Evolutionary conservation across 2,113 vertebrate genomes (phyloP).

Genomic region (Hydrochoerus hydrochaeris): DNA sequence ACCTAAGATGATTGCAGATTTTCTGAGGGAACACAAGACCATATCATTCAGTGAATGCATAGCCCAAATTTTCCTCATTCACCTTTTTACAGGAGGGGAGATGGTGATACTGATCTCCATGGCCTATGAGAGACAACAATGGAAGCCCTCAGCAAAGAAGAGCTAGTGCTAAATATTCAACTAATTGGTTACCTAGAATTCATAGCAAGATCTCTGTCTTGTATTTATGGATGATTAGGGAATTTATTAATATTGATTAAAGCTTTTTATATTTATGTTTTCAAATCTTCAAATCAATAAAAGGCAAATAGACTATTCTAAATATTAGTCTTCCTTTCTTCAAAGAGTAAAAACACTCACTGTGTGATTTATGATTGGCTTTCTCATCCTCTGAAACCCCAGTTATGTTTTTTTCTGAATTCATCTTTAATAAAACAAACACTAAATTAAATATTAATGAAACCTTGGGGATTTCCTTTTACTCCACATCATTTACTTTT

Average conservation of each 20-base stretch:
- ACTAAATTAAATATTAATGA: neutral
- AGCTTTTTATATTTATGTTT: neutral
- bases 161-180: neutral
- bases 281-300: neutral
- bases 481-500: neutral
- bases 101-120: constrained; percentile 79
- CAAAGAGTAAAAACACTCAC: neutral
- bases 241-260: neutral
- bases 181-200: neutral
- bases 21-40: constrained; percentile 71
- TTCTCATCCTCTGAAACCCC: neutral
- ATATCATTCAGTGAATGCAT: constrained; percentile 81
- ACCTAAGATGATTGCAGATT: constrained; percentile 81
- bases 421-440: neutral
- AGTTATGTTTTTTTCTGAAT: neutral
- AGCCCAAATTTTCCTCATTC: constrained; percentile 83
- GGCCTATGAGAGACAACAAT: constrained; percentile 67
- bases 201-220: neutral
- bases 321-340: neutral
- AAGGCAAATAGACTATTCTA: neutral
- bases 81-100: constrained; percentile 80
- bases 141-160: neutral
- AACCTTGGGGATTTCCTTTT: neutral
- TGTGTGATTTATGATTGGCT: neutral
- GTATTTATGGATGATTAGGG: neutral